Conservation (phyloP, 2,888 invertebrate species). For the Peribatodes rhomboidaria region DNA sequence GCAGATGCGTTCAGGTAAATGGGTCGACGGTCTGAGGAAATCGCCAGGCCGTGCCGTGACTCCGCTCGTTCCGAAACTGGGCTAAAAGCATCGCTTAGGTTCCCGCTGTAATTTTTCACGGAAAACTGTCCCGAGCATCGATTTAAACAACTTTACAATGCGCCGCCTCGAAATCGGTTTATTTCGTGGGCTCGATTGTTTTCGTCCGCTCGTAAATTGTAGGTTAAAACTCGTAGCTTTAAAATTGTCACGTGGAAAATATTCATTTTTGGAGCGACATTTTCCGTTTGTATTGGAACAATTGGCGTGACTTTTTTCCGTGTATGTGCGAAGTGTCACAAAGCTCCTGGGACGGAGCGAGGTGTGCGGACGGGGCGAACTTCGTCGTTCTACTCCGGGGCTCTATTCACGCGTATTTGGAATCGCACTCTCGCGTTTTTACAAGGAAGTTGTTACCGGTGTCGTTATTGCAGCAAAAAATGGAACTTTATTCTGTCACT, state of each 20-base stretch:
- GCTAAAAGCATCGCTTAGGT: slow-evolving; percentile 72
- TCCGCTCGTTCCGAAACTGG: slow-evolving; percentile 69
- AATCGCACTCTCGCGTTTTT: slow-evolving; percentile 71
- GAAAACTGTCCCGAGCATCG: slow-evolving; percentile 63
- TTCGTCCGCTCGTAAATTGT: slow-evolving; percentile 44
- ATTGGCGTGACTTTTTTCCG: slow-evolving; percentile 69
- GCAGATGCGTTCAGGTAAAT: slow-evolving; percentile 73
- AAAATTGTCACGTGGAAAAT: slow-evolving; percentile 63
- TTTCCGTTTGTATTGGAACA: slow-evolving; percentile 76
- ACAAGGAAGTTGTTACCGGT: slow-evolving; percentile 74
- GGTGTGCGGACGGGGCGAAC: slow-evolving; percentile 41
- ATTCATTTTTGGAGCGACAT: slow-evolving; percentile 71
- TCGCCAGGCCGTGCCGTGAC: slow-evolving; percentile 74
- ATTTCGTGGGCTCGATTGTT: slow-evolving; percentile 38
- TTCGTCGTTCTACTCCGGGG: slow-evolving; percentile 12
- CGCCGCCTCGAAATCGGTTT: slow-evolving; percentile 55
- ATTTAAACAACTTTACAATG: slow-evolving; percentile 66
- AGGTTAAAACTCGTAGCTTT: slow-evolving; percentile 53
- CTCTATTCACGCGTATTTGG: slow-evolving; percentile 62
- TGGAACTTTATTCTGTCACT: neutral
- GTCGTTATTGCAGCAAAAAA: slow-evolving; percentile 55
- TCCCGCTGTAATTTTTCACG: slow-evolving; percentile 70
- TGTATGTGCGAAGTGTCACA: slow-evolving; percentile 55
- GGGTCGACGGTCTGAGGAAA: slow-evolving; percentile 69
- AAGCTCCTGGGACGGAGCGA: slow-evolving; percentile 59